These are phyloP conservation scores for Phanerotoma sp. DNA, from an alignment of 2,888 invertebrate genomes.

Conservation along the genomic window DNA sequence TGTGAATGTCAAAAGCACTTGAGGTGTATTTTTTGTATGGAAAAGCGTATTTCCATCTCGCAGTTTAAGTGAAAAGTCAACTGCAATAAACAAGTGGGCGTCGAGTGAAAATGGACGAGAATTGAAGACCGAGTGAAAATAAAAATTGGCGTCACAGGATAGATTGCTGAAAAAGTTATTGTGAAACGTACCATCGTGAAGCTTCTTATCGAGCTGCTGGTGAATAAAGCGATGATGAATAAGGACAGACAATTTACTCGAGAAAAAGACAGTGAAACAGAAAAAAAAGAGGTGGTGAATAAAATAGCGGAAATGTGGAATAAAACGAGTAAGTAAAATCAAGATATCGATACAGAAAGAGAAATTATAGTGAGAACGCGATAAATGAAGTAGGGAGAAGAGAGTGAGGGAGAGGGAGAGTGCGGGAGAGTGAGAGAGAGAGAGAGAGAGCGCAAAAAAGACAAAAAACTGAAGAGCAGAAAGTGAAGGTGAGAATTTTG, in stretches of 20 bases:
- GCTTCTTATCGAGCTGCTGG: constrained; percentile 10
- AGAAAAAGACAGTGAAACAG: too few species aligned
- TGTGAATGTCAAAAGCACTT: constrained; percentile 10
- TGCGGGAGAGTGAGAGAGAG: too few species aligned
- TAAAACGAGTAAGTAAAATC: too few species aligned
- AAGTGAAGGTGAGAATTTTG: too few species aligned
- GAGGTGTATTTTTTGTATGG: constrained; percentile 2
- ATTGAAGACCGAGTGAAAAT: neutral
- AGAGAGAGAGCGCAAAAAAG: too few species aligned
- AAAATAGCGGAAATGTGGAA: too few species aligned
- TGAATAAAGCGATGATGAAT: constrained; percentile 2
- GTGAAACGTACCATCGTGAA: constrained; percentile 7
- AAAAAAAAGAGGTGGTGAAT: too few species aligned
- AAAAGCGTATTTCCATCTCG: constrained; percentile 1
- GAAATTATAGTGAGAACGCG: constrained; percentile 22
- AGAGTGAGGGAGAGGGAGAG: constrained; percentile 5
- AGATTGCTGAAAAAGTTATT: constrained; percentile 14
- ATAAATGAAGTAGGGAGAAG: neutral
- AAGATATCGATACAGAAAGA: too few species aligned
- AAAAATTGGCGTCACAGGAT: constrained; percentile 1
- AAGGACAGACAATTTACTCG: too few species aligned
- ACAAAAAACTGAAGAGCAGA: too few species aligned
- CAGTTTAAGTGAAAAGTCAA: constrained; percentile 6
- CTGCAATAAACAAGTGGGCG: neutral
- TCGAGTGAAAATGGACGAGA: neutral